Evolutionary conservation across 2,113 vertebrate species (phyloP).

Genomic region (Odontophorus gujanensis): DNA sequence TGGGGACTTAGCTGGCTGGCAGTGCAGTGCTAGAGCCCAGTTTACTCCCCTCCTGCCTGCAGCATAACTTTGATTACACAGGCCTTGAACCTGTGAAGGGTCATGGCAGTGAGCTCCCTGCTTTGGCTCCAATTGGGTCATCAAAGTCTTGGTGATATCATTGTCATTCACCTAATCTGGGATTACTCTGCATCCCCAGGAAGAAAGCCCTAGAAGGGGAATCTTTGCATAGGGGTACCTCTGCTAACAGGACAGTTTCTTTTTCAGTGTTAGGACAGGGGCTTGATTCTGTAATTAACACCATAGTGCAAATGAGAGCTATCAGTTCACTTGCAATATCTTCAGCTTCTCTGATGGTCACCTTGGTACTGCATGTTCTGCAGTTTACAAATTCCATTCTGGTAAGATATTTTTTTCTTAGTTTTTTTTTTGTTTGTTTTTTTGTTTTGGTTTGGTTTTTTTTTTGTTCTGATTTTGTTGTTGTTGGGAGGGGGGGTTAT

Average conservation of each 20-base stretch:
- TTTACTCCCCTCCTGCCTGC: slow-evolving; percentile 24
- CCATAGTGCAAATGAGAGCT: not conserved
- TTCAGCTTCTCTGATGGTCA: not conserved
- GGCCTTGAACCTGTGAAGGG: slow-evolving; percentile 3
- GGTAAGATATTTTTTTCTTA: not conserved
- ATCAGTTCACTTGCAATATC: not conserved
- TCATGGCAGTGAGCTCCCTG: not conserved
- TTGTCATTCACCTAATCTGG: not conserved
- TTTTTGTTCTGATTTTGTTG: not conserved
- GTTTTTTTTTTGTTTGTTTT: not conserved
- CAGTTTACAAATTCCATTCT: not conserved
- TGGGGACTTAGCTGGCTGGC: slow-evolving; percentile 49
- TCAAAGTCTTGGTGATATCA: not conserved
- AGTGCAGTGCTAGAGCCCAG: not conserved
- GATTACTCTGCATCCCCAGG: not conserved
- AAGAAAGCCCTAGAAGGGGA: not conserved
- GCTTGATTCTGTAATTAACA: not conserved
- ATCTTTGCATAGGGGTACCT: not conserved
- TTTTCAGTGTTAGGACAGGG: not conserved
- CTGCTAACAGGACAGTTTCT: not conserved
- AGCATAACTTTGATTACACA: not conserved
- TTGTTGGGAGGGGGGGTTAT: not conserved
- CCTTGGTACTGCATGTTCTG: not conserved
- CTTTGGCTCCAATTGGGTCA: not conserved
- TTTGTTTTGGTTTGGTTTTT: not conserved